Percentiles rank a stretch among this genome's conserved stretches.
Evolutionary conservation across 2,888 invertebrate species (phyloP).

Genomic region (Julus scandinavius): DNA sequence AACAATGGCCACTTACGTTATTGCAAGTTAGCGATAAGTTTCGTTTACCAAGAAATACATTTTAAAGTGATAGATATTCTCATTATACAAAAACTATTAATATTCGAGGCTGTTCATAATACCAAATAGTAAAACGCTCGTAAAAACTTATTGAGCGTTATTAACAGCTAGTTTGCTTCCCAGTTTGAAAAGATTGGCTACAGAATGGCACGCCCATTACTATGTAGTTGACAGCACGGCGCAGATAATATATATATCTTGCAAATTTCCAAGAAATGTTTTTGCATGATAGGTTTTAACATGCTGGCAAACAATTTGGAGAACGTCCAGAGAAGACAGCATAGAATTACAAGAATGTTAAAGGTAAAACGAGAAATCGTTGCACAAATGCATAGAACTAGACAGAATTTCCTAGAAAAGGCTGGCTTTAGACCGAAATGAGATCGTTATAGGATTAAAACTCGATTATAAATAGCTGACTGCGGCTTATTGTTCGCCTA

Average conservation of each 20-base stretch:
- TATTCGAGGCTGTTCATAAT: background rate
- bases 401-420: background rate
- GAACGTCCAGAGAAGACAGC: background rate
- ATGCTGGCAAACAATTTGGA: background rate
- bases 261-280: constrained; percentile 16
- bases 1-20: too few species aligned
- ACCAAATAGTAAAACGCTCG: background rate
- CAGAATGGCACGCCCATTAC: background rate
- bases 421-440: background rate
- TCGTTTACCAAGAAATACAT: too few species aligned
- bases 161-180: background rate
- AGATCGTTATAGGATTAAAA: constrained; percentile 7
- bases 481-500: background rate
- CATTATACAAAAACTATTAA: too few species aligned
- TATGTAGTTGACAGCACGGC: background rate
- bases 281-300: background rate
- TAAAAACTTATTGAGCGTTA: background rate
- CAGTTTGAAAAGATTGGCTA: background rate
- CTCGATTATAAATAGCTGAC: background rate
- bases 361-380: background rate
- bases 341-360: background rate
- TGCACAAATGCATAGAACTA: background rate
- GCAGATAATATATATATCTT: background rate
- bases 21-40: too few species aligned
- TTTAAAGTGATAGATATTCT: too few species aligned